Evolutionary conservation across 2,888 invertebrate species (phyloP), one percentile per base, ranked within the genome.

Genomic region (Diogma glabrata): DNA sequence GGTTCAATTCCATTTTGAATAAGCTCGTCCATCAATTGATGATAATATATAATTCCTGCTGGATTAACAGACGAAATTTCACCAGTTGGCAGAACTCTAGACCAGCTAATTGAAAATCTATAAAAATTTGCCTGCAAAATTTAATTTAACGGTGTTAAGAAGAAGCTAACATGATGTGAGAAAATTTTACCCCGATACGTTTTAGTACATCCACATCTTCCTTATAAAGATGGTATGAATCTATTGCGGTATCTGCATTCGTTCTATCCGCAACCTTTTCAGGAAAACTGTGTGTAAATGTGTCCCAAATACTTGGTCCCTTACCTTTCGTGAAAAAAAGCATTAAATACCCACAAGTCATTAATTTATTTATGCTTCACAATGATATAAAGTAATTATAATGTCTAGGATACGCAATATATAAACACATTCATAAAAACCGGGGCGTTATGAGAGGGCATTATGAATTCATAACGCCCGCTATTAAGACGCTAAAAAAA

Each of bases 51-150:
- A 12, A 80, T 66, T 3, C 82, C 85, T 2, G 69, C 70, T 57
- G 73, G 60, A 60, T 81, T 85, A 10, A 79, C 64, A n/a, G 67
- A 64, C 47, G 75, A 70, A 1, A 70, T 55, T 47, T 72, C 72
- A 36, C 78, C 78, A 20, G 71, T 74, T 0, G 83, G 79, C 47
- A 82, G 61, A 19, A 84, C 68, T 22, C 84, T 69, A 0, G 79
- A 63, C 84, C 84, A 84, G 1, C 79, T 74, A 53, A 79, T 71
- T 4, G 78, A 78, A 59, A 79, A 77, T 43, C 78, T 66, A 59
- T 78, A 77, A 56, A 72, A 73, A 46, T 36, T 36, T 0, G n/a
- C n/a, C 80, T 81, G 12, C 80, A 78, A 3, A 82, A 65, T 55
- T 80, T n/a, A n/a, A n/a, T n/a, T n/a, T n/a, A n/a, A n/a, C n/a